Evolutionary conservation across 2,888 invertebrate species (phyloP).

Genomic region (Microplitis deprimator): DNA sequence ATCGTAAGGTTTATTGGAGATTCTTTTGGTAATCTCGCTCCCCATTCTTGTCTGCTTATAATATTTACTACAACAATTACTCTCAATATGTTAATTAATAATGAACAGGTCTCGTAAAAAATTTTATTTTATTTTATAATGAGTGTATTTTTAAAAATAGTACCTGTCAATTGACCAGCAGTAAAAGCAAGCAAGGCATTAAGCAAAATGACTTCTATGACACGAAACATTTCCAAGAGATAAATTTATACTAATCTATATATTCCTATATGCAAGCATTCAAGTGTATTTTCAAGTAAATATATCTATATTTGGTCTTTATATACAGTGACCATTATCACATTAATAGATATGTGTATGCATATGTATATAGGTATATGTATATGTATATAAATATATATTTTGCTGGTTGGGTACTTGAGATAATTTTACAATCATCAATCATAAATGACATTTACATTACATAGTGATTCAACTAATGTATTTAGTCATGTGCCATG

Average conservation of each 20-base stretch:
- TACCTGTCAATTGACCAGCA: constrained; percentile 1
- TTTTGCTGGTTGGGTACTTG: background rate
- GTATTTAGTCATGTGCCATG: background rate
- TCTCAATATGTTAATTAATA: background rate
- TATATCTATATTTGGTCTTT: no score
- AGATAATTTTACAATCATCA: background rate
- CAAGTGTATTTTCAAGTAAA: background rate
- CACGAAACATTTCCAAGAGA: constrained; percentile 14
- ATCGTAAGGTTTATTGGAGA: constrained; percentile 43
- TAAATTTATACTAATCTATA: background rate
- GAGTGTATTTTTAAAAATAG: background rate
- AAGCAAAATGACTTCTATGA: background rate
- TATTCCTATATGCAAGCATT: background rate
- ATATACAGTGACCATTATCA: background rate
- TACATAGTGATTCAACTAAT: background rate
- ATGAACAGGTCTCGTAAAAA: no score
- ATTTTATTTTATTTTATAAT: no score
- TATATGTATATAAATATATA: background rate
- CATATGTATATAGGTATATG: no score
- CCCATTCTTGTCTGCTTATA: constrained; percentile 69
- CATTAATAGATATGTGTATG: background rate
- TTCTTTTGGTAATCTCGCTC: constrained; percentile 60
- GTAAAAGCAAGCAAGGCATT: background rate
- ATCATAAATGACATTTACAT: background rate
- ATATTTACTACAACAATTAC: constrained; percentile 47